phyloP scores from a whole-genome alignment of 2,797 vertebrate genomes.

The Balearica regulorum region DNA sequence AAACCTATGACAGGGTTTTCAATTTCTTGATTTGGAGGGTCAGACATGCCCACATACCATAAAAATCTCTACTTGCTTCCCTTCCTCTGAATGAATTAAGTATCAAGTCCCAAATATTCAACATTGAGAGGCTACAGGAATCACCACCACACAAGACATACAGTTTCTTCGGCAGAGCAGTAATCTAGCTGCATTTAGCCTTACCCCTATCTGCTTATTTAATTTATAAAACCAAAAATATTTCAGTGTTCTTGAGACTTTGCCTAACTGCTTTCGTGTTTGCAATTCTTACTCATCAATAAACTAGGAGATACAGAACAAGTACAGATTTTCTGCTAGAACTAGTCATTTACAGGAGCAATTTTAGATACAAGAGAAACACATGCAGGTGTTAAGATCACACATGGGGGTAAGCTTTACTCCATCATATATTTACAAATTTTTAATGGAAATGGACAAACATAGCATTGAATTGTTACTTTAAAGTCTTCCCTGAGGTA shows the following conservation, averaged over 20 bases:
- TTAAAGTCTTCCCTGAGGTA: not conserved
- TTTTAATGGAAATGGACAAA: not conserved
- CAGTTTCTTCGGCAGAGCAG: not conserved
- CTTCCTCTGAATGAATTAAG: not conserved
- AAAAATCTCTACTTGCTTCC: not conserved
- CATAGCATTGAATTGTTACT: fast-evolving
- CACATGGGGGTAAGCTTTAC: not conserved
- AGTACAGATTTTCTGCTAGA: not conserved
- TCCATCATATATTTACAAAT: not conserved
- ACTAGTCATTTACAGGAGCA: not conserved
- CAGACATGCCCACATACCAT: not conserved
- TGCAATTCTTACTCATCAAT: not conserved
- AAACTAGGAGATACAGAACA: not conserved
- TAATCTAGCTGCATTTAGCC: not conserved
- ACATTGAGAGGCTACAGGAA: not conserved
- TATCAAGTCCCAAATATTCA: not conserved
- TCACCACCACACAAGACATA: not conserved
- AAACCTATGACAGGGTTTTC: not conserved
- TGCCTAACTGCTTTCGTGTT: not conserved
- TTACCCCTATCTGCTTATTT: not conserved
- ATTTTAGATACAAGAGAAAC: not conserved
- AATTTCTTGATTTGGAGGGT: not conserved
- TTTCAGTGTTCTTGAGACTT: not conserved
- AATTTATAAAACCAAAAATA: not conserved
- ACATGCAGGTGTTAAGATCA: not conserved